Evolutionary conservation across 2,888 invertebrate genomes (phyloP).

Genomic region (Orthonevra nobilis): DNA sequence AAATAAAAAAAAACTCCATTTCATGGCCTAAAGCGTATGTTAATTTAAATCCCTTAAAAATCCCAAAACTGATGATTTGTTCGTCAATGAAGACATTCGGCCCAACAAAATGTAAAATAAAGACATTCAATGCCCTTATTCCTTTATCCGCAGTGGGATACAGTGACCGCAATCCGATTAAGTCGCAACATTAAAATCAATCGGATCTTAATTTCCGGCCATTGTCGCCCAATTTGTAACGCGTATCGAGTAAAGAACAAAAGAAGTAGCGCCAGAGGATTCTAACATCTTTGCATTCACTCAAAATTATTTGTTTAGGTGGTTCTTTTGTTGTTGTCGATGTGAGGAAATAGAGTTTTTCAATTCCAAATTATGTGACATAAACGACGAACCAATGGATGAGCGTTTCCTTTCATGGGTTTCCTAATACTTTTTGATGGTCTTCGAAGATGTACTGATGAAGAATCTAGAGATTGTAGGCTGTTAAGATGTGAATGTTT

Average conservation of each 20-base stretch:
- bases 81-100: not conserved
- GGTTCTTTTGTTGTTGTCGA: slow-evolving; percentile 16
- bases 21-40: too few relatives aligned
- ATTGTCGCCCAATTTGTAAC: slow-evolving; percentile 37
- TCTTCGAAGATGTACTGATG: not conserved
- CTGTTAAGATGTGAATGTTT: too few relatives aligned
- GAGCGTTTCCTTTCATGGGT: slow-evolving; percentile 15
- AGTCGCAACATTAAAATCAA: slow-evolving; percentile 29
- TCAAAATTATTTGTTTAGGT: slow-evolving; percentile 7
- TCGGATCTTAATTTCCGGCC: slow-evolving; percentile 41
- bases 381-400: not conserved
- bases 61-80: too few relatives aligned
- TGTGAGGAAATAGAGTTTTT: slow-evolving; percentile 3
- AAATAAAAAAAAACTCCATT: too few relatives aligned
- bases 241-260: slow-evolving; percentile 39
- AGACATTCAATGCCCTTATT: slow-evolving; percentile 4
- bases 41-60: too few relatives aligned
- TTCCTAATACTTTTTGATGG: slow-evolving; percentile 3
- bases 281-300: not conserved
- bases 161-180: slow-evolving; percentile 50
- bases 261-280: slow-evolving; percentile 41
- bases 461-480: too few relatives aligned
- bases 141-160: too few relatives aligned
- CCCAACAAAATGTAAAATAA: slow-evolving; percentile 1
- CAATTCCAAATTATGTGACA: slow-evolving; percentile 14